phyloP scores from a whole-genome alignment of 2,888 invertebrate genomes.

The Phalangium opilio region DNA sequence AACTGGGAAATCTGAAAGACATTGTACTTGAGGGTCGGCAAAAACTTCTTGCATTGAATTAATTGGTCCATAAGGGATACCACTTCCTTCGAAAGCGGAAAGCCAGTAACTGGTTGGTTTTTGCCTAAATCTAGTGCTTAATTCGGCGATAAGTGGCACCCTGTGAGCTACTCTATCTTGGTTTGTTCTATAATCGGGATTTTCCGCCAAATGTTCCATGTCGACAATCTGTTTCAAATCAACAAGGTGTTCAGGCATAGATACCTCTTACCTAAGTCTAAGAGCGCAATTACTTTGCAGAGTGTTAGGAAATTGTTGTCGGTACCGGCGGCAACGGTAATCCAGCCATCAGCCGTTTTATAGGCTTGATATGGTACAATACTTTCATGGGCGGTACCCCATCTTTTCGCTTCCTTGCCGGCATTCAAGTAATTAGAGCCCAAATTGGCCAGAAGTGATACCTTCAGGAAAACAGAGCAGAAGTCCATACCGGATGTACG shows the following conservation, averaged over 20 bases:
- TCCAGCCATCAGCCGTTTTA: conserved; percentile 59
- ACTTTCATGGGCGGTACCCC: conserved; percentile 88
- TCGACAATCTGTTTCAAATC: background rate
- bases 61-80: conserved; percentile 78
- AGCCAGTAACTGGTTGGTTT: conserved; percentile 63
- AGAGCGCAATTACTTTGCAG: conserved; percentile 37
- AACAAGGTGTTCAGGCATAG: too few species aligned
- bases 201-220: conserved; percentile 20
- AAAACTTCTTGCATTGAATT: conserved; percentile 75
- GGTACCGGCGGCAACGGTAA: conserved; percentile 76
- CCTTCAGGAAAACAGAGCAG: conserved; percentile 24
- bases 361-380: conserved; percentile 91
- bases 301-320: conserved; percentile 61
- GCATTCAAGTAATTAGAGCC: conserved; percentile 80
- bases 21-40: conserved; percentile 63
- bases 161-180: conserved; percentile 58
- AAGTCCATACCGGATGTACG: background rate
- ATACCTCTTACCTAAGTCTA: background rate
- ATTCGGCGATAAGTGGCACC: conserved; percentile 44
- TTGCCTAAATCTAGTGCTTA: conserved; percentile 38
- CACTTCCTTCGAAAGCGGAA: conserved; percentile 47
- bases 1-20: conserved; percentile 32
- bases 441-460: conserved; percentile 72
- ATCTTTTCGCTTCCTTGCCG: conserved; percentile 54
- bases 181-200: conserved; percentile 55